Evolutionary conservation across 2,113 vertebrate genomes (phyloP).

Genomic region (Hiodon tergisus): DNA sequence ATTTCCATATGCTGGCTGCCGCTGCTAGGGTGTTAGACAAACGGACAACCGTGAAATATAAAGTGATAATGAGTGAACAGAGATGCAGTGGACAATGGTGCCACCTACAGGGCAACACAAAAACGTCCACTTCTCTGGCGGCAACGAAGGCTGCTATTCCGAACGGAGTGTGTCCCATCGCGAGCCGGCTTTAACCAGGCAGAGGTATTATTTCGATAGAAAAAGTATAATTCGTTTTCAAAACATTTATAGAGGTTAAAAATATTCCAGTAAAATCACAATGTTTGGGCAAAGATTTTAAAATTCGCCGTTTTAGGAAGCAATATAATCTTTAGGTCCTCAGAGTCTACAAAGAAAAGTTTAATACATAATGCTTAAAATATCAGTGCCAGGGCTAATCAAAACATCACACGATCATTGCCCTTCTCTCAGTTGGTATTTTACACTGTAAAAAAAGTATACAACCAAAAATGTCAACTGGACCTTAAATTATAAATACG

Average conservation of each 20-base stretch:
- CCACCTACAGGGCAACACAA: constrained; percentile 74
- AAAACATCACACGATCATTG: too few species aligned
- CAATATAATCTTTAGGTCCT: too few species aligned
- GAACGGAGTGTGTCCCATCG: background rate
- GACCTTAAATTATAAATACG: too few species aligned
- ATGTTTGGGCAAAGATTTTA: background rate
- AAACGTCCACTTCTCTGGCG: background rate
- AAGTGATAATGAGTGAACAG: constrained; percentile 1
- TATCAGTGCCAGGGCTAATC: too few species aligned
- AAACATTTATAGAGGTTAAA: background rate
- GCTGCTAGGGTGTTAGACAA: constrained; percentile 53
- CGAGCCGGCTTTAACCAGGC: constrained; percentile 38
- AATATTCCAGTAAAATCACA: background rate
- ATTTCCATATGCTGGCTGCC: constrained; percentile 97
- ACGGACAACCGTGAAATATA: constrained; percentile 35
- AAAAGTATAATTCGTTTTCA: constrained; percentile 24
- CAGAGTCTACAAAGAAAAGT: too few species aligned
- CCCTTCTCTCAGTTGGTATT: too few species aligned
- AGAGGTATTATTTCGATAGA: constrained; percentile 17
- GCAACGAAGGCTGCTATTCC: background rate
- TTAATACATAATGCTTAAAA: too few species aligned
- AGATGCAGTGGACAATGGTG: constrained; percentile 62
- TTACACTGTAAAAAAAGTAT: too few species aligned
- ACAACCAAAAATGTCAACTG: too few species aligned
- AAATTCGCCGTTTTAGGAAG: background rate